Percentiles rank a stretch among this genome's conserved stretches.
Evolutionary conservation across 1,140 invertebrate species (phyloP).

Genomic region (Microvelia longipes): DNA sequence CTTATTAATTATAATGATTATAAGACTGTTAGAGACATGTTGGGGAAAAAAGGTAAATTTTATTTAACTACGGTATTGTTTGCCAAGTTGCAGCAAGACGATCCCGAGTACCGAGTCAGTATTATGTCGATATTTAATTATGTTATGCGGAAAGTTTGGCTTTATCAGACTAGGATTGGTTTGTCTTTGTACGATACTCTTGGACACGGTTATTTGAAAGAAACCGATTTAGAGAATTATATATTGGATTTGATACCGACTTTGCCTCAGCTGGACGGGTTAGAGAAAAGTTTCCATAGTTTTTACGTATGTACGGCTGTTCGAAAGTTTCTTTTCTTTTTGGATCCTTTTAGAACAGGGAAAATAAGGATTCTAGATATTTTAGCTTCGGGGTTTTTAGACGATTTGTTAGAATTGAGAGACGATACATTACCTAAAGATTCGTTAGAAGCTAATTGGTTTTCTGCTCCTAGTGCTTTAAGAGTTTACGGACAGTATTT

Average conservation of each 20-base stretch:
- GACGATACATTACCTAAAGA: slow-evolving; percentile 73
- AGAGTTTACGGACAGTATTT: slow-evolving; percentile 86
- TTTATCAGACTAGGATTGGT: slow-evolving; percentile 82
- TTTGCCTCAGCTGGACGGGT: slow-evolving; percentile 67
- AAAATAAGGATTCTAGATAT: slow-evolving; percentile 39
- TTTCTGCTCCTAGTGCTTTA: slow-evolving; percentile 77
- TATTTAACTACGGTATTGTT: slow-evolving; percentile 13
- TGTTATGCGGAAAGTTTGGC: slow-evolving; percentile 86
- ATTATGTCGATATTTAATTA: slow-evolving; percentile 56
- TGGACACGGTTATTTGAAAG: slow-evolving; percentile 79
- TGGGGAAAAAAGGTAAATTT: slow-evolving; percentile 10
- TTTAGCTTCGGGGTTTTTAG: slow-evolving; percentile 12
- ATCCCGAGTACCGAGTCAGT: slow-evolving; percentile 8
- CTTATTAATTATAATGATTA: slow-evolving; percentile 11
- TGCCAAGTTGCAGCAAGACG: slow-evolving; percentile 10
- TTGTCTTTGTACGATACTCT: slow-evolving; percentile 83
- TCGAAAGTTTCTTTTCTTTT: slow-evolving; percentile 87
- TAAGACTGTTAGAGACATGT: slow-evolving; percentile 11
- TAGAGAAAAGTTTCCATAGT: slow-evolving; percentile 85
- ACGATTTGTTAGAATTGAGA: slow-evolving; percentile 34
- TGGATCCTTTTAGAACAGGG: slow-evolving; percentile 76
- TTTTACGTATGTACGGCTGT: slow-evolving; percentile 95
- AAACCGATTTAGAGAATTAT: slow-evolving; percentile 86
- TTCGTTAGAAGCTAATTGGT: slow-evolving; percentile 81
- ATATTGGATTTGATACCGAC: slow-evolving; percentile 85